These are phyloP conservation scores for Caenorhabditis sp. DNA, from an alignment of 2,888 invertebrate species.

Conservation along the genomic window DNA sequence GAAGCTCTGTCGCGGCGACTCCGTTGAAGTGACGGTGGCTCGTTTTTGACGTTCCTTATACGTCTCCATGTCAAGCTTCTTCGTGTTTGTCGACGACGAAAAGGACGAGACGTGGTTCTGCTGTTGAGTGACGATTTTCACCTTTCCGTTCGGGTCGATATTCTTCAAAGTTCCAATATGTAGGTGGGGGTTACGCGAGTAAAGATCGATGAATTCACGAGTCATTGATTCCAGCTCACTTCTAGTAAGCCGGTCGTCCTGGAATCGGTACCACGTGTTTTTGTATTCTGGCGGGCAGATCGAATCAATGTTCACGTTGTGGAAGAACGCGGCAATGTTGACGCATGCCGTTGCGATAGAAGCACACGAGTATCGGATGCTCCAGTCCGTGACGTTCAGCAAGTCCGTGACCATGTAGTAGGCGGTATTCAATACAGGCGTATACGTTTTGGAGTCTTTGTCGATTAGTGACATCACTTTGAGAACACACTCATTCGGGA, in stretches of 20 bases:
- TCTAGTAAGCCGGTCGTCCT: constrained; percentile 15
- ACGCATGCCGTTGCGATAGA: constrained; percentile 98
- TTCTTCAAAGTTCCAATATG: constrained; percentile 37
- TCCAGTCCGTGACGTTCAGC: constrained; percentile 97
- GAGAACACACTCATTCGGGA: constrained; percentile 97
- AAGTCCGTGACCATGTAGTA: constrained; percentile 99
- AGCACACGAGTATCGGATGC: constrained; percentile 94
- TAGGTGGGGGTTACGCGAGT: constrained; percentile 10
- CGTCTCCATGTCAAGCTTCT: constrained; percentile 34
- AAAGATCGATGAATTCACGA: constrained; percentile 56
- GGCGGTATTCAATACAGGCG: constrained; percentile 90
- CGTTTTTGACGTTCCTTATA: too few species aligned
- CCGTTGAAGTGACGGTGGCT: neutral
- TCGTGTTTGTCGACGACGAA: constrained; percentile 26
- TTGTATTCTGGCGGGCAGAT: constrained; percentile 12
- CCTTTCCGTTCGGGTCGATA: constrained; percentile 25
- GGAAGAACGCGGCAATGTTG: constrained; percentile 87
- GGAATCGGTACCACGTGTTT: constrained; percentile 28
- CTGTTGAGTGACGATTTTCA: constrained; percentile 23
- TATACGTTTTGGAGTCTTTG: constrained; percentile 84
- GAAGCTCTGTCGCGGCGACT: constrained; percentile 23
- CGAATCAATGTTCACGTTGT: constrained; percentile 53
- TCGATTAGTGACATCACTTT: constrained; percentile 92
- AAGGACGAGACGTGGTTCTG: neutral
- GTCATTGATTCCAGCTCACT: constrained; percentile 52